A percentile compares a stretch with the other conserved stretches of the same genome.
Evolutionary conservation across 2,888 invertebrate genomes (phyloP).

Genomic region (Caenorhabditis plicata): DNA sequence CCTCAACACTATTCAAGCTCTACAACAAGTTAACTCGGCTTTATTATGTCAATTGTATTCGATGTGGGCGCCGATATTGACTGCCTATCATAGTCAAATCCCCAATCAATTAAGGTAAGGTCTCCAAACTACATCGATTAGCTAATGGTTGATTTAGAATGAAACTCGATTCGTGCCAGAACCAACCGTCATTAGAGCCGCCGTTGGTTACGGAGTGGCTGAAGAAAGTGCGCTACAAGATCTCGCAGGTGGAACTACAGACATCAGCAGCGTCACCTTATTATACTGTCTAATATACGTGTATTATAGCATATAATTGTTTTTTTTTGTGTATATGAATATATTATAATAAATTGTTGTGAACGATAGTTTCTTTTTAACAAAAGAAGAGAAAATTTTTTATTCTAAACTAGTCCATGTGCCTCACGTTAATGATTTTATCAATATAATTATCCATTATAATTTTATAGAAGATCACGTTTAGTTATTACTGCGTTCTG

Average conservation of each 20-base stretch:
- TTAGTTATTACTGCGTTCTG: conserved; percentile 6
- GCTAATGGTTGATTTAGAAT: conserved; percentile 21
- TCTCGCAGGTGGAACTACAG: conserved; percentile 93
- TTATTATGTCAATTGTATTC: conserved; percentile 71
- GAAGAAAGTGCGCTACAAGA: conserved; percentile 90
- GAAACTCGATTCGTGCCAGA: conserved; percentile 80
- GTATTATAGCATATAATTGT: not conserved
- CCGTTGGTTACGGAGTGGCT: conserved; percentile 73
- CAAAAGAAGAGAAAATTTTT: not conserved
- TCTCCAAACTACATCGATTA: not conserved
- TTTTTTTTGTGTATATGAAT: not conserved
- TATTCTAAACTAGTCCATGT: not conserved
- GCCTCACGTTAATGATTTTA: no score
- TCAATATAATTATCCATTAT: no score
- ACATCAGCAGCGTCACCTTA: conserved; percentile 88
- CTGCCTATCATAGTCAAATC: conserved; percentile 83
- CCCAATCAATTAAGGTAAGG: conserved; percentile 60
- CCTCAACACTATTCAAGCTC: conserved; percentile 86
- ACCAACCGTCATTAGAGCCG: conserved; percentile 73
- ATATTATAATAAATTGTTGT: not conserved
- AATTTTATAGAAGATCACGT: no score
- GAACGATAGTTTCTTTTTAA: no score
- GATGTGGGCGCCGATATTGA: conserved; percentile 91
- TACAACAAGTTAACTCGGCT: conserved; percentile 75
- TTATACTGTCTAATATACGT: conserved; percentile 69